Conservation (phyloP, 2,888 invertebrate species). For the Platycheirus rosarum region DNA sequence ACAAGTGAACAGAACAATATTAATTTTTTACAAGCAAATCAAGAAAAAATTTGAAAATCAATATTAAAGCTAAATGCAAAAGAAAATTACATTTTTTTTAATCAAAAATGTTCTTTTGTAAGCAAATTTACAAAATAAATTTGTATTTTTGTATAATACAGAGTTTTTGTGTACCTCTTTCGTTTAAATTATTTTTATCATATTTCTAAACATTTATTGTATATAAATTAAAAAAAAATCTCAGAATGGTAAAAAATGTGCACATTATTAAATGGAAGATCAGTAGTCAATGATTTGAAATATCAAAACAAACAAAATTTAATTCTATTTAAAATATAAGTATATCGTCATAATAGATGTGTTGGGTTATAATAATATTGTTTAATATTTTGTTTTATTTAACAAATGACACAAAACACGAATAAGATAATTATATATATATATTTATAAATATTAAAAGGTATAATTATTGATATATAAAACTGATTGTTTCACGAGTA, state of each 20-base stretch:
- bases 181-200: conserved; percentile 6
- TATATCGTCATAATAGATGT: conserved; percentile 3
- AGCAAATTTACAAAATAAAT: conserved; percentile 53
- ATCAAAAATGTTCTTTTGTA: conserved; percentile 11
- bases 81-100: conserved; percentile 23
- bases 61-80: conserved; percentile 46
- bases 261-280: conserved; percentile 64
- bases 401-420: conserved; percentile 69
- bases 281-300: conserved; percentile 43
- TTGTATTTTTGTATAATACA: conserved; percentile 66
- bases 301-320: conserved; percentile 2
- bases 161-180: conserved; percentile 57
- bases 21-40: conserved; percentile 21
- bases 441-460: conserved; percentile 36
- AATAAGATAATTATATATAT: conserved; percentile 42
- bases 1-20: conserved; percentile 2
- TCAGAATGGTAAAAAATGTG: conserved; percentile 45
- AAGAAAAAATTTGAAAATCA: conserved; percentile 40
- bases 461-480: conserved; percentile 8
- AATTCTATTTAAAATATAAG: conserved; percentile 8
- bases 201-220: conserved; percentile 11
- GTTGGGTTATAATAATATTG: conserved; percentile 3
- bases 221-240: conserved; percentile 41
- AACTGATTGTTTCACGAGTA: conserved; percentile 14
- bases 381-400: conserved; percentile 2